Conservation (phyloP, 2,113 vertebrate species). For the Periophthalmodon schlosseri region DNA sequence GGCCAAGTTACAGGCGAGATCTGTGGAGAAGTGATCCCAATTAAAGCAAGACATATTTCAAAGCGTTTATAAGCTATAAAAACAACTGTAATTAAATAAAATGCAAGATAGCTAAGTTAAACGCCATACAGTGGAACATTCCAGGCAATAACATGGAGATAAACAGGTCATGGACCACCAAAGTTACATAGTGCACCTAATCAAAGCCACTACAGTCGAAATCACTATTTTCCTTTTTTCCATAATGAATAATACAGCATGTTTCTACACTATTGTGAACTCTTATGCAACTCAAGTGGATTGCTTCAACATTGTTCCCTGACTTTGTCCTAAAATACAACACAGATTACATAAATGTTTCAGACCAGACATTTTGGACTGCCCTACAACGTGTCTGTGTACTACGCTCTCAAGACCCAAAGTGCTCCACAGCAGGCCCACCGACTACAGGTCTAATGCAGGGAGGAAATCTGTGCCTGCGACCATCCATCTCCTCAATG, state of each 20-base stretch:
- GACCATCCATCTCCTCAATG: slow-evolving; percentile 71
- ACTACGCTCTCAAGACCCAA: slow-evolving; percentile 26
- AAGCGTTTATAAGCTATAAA: too few relatives aligned
- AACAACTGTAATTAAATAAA: too few relatives aligned
- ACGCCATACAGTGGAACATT: too few relatives aligned
- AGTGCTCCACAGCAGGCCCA: slow-evolving; percentile 33
- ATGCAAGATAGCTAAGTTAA: too few relatives aligned
- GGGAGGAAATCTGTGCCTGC: slow-evolving; percentile 47
- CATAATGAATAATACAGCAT: neutral
- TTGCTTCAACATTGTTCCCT: neutral
- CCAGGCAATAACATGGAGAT: too few relatives aligned
- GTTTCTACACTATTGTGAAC: neutral
- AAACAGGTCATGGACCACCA: too few relatives aligned
- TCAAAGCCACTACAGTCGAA: neutral
- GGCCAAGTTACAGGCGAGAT: too few relatives aligned
- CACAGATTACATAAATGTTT: neutral
- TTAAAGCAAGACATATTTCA: too few relatives aligned
- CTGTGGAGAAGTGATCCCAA: too few relatives aligned
- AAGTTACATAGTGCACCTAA: too few relatives aligned
- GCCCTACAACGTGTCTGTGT: slow-evolving; percentile 17
- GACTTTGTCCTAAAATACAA: neutral
- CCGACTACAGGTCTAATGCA: slow-evolving; percentile 41
- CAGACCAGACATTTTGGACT: slow-evolving; percentile 10
- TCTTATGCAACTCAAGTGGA: neutral
- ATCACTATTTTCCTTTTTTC: neutral